phyloP scores from a whole-genome alignment of 2,113 vertebrate species.

The Calidris pygmaea region DNA sequence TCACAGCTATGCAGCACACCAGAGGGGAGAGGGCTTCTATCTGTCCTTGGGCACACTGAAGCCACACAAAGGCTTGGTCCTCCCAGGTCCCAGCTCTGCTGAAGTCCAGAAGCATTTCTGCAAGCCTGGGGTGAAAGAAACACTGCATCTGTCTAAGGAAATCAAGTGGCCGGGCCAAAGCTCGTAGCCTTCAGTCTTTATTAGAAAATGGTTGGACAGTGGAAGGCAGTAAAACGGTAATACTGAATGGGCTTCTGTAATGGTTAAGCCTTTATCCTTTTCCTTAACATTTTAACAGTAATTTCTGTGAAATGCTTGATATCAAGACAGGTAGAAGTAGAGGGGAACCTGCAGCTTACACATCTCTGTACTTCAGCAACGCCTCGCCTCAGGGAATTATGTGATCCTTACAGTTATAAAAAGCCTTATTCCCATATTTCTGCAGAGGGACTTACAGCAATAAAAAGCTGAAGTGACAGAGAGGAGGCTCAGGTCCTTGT shows the following conservation, averaged over 20 bases:
- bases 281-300: neutral
- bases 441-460: neutral
- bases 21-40: neutral
- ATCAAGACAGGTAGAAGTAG: neutral
- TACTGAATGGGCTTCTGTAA: neutral
- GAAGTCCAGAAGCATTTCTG: neutral
- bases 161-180: neutral
- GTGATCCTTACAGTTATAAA: neutral
- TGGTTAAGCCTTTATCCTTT: neutral
- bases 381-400: neutral
- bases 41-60: neutral
- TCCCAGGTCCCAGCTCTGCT: neutral
- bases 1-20: neutral
- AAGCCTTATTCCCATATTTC: neutral
- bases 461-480: neutral
- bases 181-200: neutral
- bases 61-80: neutral
- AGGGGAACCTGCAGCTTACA: neutral
- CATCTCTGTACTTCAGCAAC: neutral
- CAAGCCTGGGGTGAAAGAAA: neutral
- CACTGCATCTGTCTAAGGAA: neutral
- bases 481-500: neutral
- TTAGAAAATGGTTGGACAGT: neutral
- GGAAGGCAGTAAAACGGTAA: neutral
- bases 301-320: neutral